Base-by-base conservation (phyloP, 2,113 vertebrate genomes). In the Rhea pennata region DNA sequence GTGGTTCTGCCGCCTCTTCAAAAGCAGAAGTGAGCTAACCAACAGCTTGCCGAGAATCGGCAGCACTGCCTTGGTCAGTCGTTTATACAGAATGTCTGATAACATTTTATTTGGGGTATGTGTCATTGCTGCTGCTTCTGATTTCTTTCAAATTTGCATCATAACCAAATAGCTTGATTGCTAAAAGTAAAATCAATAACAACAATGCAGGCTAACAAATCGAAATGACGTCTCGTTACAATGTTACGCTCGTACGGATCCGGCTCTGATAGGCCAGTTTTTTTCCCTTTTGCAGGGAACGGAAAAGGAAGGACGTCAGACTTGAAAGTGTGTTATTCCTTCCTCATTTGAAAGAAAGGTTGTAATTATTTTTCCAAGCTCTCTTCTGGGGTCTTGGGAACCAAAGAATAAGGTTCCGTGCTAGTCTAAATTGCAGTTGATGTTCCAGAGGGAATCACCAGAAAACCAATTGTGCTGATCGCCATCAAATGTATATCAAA, bases 301-400 rank as follows among this genome's bases (percentile, higher is more conserved):
- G 12, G 88, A 80, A 78, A 76, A 77, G 75, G 88, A 92, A 88
- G 67, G 89, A 85, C 91, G 74, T 85, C 66, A 71, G 64, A 76
- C 61, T 70, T 94, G 64, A 77, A 93, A 94, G 91, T 88, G 51
- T 36, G 44, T 91, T 96, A 86, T 92, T 95, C 89, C 61, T 94
- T 94, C 80, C 80, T 93, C 76, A 11, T 44, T 91, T 48, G 51
- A 84, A 96, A 70, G 85, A 80, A 96, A 88, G 74, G 44, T 96
- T 90, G 70, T 95, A 23, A 94, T 96, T 95, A 92, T 93, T 97
- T 97, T 95, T 92, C 83, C 61, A 83, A 61, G 51, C 73, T 96
- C 54, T 94, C 85, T 93, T 15, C 93, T 95, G 96, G 94, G 95
- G 87, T 96, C 61, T 94, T 94, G 46, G 17, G 56, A 91, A 89